Evolutionary conservation across 2,888 invertebrate species (phyloP).

Genomic region (Nycteola revayana): DNA sequence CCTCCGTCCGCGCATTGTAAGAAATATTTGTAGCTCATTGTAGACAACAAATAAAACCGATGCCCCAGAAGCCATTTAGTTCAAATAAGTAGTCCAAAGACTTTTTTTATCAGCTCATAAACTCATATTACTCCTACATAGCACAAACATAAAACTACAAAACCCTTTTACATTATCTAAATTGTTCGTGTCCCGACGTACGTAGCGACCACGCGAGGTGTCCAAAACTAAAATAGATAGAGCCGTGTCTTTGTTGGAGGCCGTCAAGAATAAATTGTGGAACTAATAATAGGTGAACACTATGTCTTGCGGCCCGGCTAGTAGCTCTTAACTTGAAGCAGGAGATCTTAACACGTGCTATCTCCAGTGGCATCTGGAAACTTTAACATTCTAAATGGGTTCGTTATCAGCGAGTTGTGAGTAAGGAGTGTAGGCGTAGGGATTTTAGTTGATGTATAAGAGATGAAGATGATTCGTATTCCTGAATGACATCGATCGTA

Average conservation of each 20-base stretch:
- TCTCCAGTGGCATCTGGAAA: constrained; percentile 19
- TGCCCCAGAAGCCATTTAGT: too few species aligned
- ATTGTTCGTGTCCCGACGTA: constrained; percentile 16
- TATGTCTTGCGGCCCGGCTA: constrained; percentile 32
- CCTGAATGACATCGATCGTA: too few species aligned
- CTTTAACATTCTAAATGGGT: constrained; percentile 11
- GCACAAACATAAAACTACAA: constrained; percentile 1
- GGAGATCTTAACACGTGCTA: constrained; percentile 25
- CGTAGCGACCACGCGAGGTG: constrained; percentile 47
- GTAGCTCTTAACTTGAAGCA: constrained; percentile 24
- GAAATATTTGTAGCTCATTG: too few species aligned
- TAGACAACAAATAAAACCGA: too few species aligned
- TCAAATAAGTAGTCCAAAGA: too few species aligned
- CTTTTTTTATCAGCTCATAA: too few species aligned
- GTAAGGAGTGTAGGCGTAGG: too few species aligned
- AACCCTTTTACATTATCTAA: constrained; percentile 28
- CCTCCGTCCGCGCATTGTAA: too few species aligned
- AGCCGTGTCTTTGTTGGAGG: constrained; percentile 68
- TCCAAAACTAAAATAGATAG: constrained; percentile 61
- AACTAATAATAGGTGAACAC: constrained; percentile 61
- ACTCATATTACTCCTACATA: too few species aligned
- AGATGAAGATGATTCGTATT: too few species aligned
- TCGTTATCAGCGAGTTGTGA: too few species aligned
- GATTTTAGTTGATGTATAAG: not conserved
- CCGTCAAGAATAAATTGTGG: constrained; percentile 58